Base-by-base conservation (phyloP, 2,888 invertebrate species). In the Troides helena region DNA sequence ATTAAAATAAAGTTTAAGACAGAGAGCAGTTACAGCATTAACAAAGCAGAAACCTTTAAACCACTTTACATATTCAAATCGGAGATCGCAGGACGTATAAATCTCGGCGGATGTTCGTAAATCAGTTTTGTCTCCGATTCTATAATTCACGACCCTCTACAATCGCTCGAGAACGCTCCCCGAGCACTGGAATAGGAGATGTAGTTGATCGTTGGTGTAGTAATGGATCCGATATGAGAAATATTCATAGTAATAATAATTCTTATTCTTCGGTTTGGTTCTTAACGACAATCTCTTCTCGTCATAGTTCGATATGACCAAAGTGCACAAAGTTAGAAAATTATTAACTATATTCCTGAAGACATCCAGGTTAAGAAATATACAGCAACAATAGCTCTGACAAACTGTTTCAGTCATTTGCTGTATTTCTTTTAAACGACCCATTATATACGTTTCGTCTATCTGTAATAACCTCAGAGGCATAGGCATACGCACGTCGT, bases 41-140 rank as follows among this genome's bases (percentile, higher is more conserved):
- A 62, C 50, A 59, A 74, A 71, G 72, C 71, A 71, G 72, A 71
- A 73, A 71, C 73, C 73, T 68, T 74, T 77, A 75, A 72, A 72
- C 70, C 64, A 76, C 78, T 84, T 88, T 86, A 87, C 81, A 85
- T 84, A 89, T 89, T 89, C 87, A 85, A 86, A 86, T 83, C 85
- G 78, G 76, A 84, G 79, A 86, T 81, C 82, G 82, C 80, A 80
- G 76, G 80, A 78, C 80, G 80, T 85, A 88, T 88, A 88, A 89
- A 88, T 90, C 85, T 78, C 74, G 74, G 73, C 72, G 78, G 81
- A 81, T 81, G 80, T 81, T 76, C 83, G 84, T 88, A 88, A 88
- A 89, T 89, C 88, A 87, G 87, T 89, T 89, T 89, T 86, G 85
- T 81, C 80, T 80, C 76, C 79, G 78, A 83, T 87, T 88, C 86